A percentile compares a stretch with the other conserved stretches of the same genome.
These are phyloP conservation scores for Pyralis farinalis DNA, from an alignment of 2,888 invertebrate species.

Conservation along the genomic window DNA sequence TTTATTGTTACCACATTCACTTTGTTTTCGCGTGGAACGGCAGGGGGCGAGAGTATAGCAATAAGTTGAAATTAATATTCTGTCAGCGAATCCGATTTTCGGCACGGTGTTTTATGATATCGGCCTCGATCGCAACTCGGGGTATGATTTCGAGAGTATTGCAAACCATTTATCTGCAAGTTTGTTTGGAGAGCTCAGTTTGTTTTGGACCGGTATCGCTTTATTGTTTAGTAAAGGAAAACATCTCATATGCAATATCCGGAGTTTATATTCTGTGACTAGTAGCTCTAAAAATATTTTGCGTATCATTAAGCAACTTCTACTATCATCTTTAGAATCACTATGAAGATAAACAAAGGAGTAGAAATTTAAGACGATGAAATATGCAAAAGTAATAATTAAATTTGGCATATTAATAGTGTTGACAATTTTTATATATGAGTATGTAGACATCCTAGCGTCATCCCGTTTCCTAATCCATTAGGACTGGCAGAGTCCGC, in stretches of 20 bases:
- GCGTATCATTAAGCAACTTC: too few relatives aligned
- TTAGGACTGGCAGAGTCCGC: too few relatives aligned
- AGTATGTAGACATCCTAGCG: too few relatives aligned
- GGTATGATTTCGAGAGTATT: slow-evolving; percentile 41
- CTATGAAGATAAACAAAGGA: too few relatives aligned
- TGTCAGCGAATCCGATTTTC: slow-evolving; percentile 64
- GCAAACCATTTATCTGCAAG: slow-evolving; percentile 45
- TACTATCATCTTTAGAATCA: too few relatives aligned
- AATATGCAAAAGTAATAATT: too few relatives aligned
- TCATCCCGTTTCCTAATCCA: too few relatives aligned
- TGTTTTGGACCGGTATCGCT: slow-evolving; percentile 37
- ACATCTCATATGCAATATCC: slow-evolving; percentile 7
- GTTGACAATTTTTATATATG: too few relatives aligned
- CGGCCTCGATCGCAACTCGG: slow-evolving; percentile 47
- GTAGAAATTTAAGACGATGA: too few relatives aligned
- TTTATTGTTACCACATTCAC: slow-evolving; percentile 58
- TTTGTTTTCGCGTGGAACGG: slow-evolving; percentile 52
- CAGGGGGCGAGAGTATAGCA: slow-evolving; percentile 45
- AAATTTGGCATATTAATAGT: too few relatives aligned
- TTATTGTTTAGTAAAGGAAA: slow-evolving; percentile 8
- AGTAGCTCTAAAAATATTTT: too few relatives aligned
- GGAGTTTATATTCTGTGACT: slow-evolving; percentile 4
- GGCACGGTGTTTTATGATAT: slow-evolving; percentile 62
- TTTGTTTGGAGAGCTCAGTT: slow-evolving; percentile 36
- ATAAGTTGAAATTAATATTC: slow-evolving; percentile 73